Conservation (phyloP, 2,113 vertebrate species). For the Scomber colias region DNA sequence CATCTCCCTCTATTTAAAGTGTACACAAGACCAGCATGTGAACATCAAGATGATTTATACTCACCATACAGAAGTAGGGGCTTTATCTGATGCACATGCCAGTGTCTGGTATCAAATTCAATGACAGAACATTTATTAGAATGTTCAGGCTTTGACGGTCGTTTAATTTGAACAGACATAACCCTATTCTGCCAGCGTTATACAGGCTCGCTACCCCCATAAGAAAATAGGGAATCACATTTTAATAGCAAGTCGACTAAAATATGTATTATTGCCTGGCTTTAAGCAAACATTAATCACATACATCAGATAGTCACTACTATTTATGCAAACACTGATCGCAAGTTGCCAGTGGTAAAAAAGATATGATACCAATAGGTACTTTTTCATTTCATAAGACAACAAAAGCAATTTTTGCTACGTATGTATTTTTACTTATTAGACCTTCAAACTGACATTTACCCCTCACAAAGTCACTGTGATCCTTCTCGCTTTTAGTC, state of each 20-base stretch:
- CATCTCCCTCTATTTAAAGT: constrained; percentile 71
- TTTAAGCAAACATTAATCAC: constrained; percentile 43
- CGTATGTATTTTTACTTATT: background rate
- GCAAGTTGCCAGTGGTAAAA: constrained; percentile 15
- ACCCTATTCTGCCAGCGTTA: constrained; percentile 5
- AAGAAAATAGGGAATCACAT: constrained; percentile 35
- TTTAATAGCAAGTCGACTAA: constrained; percentile 58
- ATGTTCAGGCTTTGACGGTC: constrained; percentile 2
- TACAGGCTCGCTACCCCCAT: constrained; percentile 35
- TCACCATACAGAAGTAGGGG: constrained; percentile 37
- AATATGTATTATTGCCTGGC: constrained; percentile 36
- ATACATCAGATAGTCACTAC: constrained; percentile 12
- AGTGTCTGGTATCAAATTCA: constrained; percentile 55
- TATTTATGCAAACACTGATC: constrained; percentile 33
- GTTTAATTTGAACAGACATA: constrained; percentile 38
- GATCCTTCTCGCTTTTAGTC: constrained; percentile 9
- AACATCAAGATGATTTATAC: constrained; percentile 62
- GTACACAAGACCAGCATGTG: constrained; percentile 69
- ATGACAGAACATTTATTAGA: constrained; percentile 60
- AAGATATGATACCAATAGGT: background rate
- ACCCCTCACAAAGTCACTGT: background rate
- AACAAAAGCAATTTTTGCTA: background rate
- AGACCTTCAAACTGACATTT: constrained; percentile 11
- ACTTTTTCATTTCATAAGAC: background rate
- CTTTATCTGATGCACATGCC: constrained; percentile 54